phyloP scores from a whole-genome alignment of 2,113 vertebrate species.

The Pavo muticus region DNA sequence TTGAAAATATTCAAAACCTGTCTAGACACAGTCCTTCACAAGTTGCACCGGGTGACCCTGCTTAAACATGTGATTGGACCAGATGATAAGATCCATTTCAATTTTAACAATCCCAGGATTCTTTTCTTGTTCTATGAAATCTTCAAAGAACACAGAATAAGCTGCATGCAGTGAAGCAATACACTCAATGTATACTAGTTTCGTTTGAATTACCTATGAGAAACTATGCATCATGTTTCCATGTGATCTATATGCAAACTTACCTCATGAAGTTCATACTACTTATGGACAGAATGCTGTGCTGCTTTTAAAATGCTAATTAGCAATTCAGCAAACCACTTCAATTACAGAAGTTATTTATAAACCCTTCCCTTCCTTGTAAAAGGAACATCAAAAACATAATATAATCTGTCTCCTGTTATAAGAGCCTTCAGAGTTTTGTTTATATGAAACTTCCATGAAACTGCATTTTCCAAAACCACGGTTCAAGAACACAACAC shows the following conservation, averaged over 20 bases:
- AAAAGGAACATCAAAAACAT: constrained; percentile 61
- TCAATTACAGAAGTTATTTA: constrained; percentile 60
- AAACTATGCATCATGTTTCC: constrained; percentile 40
- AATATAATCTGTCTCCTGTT: constrained; percentile 46
- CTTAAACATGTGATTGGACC: not conserved
- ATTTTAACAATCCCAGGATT: not conserved
- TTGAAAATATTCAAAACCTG: not conserved
- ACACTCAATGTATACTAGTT: not conserved
- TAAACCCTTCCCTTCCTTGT: constrained; percentile 40
- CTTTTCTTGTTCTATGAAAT: not conserved
- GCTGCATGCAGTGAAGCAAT: not conserved
- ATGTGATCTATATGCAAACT: constrained; percentile 34
- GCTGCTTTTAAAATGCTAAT: constrained; percentile 52
- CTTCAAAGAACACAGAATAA: constrained; percentile 48
- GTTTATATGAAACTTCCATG: constrained; percentile 40
- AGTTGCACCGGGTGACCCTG: not conserved
- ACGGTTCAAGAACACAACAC: not conserved
- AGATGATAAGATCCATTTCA: not conserved
- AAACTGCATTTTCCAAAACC: constrained; percentile 29
- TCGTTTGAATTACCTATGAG: constrained; percentile 52
- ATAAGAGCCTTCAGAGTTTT: constrained; percentile 21
- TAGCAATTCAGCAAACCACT: constrained; percentile 58
- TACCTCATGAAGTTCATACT: constrained; percentile 7
- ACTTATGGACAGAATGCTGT: not conserved
- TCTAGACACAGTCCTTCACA: not conserved